Conservation (phyloP, 2,797 vertebrate genomes). For the Neosalanx taihuensis region DNA sequence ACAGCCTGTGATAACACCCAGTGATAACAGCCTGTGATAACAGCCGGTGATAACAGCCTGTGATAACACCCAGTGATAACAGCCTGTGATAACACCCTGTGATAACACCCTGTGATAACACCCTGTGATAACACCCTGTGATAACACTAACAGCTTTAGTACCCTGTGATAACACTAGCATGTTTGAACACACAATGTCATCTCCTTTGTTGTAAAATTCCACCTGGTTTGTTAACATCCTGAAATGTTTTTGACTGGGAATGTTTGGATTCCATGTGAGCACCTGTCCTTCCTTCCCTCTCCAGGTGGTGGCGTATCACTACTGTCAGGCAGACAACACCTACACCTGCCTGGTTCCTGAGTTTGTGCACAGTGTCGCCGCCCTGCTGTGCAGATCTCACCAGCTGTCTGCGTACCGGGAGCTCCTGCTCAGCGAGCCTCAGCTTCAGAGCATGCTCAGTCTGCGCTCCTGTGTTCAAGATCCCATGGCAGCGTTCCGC, state of each 20-base stretch:
- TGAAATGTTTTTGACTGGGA: too few species aligned
- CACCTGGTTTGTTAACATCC: too few species aligned
- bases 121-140: too few species aligned
- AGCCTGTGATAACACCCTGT: too few species aligned
- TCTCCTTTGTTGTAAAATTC: neutral
- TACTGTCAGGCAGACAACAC: slow-evolving; percentile 99
- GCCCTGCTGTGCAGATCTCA: slow-evolving; percentile 90
- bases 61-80: too few species aligned
- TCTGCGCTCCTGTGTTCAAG: slow-evolving; percentile 94
- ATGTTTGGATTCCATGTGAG: neutral
- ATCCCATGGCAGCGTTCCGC: slow-evolving; percentile 87
- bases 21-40: too few species aligned
- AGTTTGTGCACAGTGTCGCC: slow-evolving; percentile 94
- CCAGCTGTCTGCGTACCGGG: slow-evolving; percentile 84
- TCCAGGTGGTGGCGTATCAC: slow-evolving; percentile 95
- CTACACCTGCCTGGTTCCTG: slow-evolving; percentile 95
- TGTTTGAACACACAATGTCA: too few species aligned
- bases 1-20: too few species aligned
- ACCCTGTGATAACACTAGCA: too few species aligned
- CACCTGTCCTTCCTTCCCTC: neutral
- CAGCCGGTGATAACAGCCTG: too few species aligned
- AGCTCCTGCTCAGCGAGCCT: slow-evolving; percentile 88
- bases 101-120: too few species aligned
- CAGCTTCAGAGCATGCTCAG: slow-evolving; percentile 95
- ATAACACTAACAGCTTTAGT: too few species aligned